phyloP scores from a whole-genome alignment of 2,888 invertebrate genomes.

The Pristionchus japonicus region DNA sequence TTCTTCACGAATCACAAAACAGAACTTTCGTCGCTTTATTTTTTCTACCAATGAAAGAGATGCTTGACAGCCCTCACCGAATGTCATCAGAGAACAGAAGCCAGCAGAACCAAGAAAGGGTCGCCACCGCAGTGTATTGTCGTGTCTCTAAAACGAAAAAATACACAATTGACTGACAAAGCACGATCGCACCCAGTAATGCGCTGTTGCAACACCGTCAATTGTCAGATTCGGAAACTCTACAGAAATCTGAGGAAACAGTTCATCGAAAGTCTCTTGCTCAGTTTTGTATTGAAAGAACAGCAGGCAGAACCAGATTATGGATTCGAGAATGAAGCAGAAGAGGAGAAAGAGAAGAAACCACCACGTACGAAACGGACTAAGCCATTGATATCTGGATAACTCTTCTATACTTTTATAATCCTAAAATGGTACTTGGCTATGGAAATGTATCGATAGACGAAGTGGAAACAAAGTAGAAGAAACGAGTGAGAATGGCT shows the following conservation, averaged over 20 bases:
- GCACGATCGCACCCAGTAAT: constrained; percentile 33
- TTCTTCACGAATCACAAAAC: not conserved
- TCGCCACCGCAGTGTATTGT: not conserved
- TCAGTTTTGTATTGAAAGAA: constrained; percentile 8
- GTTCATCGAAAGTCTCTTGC: not conserved
- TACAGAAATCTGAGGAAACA: not conserved
- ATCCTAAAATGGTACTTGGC: too few species aligned
- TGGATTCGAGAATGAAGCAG: not conserved
- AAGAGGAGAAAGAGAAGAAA: not conserved
- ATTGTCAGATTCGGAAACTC: not conserved
- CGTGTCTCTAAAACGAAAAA: not conserved
- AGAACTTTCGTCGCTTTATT: too few species aligned
- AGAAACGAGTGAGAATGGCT: constrained; percentile 4
- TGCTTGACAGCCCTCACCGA: not conserved
- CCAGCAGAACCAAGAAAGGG: not conserved
- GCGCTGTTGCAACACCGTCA: not conserved
- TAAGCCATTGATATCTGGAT: not conserved
- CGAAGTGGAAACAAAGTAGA: constrained; percentile 3
- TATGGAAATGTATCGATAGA: not conserved
- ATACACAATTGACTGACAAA: too few species aligned
- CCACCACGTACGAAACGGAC: not conserved
- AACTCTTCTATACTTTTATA: too few species aligned
- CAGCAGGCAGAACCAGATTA: not conserved
- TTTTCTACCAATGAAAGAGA: too few species aligned
- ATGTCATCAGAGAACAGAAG: not conserved